phyloP scores from a whole-genome alignment of 2,113 vertebrate genomes.

The Lampris megalopsis region DNA sequence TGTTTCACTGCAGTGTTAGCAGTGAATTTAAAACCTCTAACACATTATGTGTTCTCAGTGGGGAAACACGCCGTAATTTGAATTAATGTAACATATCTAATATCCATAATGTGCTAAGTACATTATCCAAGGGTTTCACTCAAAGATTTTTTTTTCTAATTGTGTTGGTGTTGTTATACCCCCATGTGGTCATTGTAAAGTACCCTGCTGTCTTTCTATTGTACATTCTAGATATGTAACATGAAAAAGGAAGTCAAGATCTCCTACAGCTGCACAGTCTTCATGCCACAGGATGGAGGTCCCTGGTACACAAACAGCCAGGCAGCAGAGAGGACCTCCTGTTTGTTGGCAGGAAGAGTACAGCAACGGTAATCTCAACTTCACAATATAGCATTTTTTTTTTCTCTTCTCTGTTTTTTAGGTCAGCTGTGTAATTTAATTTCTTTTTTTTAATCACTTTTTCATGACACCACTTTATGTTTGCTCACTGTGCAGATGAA shows the following conservation, averaged over 20 bases:
- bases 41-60: too few relatives aligned
- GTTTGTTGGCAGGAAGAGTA: conserved; percentile 53
- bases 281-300: conserved; percentile 59
- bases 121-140: too few relatives aligned
- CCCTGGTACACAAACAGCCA: conserved; percentile 11
- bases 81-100: too few relatives aligned
- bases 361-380: conserved; percentile 43
- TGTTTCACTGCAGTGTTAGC: neutral
- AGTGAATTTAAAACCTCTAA: too few relatives aligned
- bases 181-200: neutral
- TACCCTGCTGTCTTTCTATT: neutral
- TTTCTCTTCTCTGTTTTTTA: neutral
- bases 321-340: conserved; percentile 55
- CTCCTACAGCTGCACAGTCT: conserved; percentile 64
- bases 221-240: conserved; percentile 34
- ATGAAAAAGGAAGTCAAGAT: conserved; percentile 55
- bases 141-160: too few relatives aligned
- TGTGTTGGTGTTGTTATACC: too few relatives aligned
- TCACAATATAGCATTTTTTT: neutral
- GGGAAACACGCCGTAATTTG: too few relatives aligned
- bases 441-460: too few relatives aligned
- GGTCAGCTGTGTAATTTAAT: neutral
- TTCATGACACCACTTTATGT: too few relatives aligned
- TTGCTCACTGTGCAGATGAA: too few relatives aligned
- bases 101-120: too few relatives aligned